Base-by-base conservation (phyloP, 64 coral and sea anemone genomes). In the Stylophora pistillata region DNA sequence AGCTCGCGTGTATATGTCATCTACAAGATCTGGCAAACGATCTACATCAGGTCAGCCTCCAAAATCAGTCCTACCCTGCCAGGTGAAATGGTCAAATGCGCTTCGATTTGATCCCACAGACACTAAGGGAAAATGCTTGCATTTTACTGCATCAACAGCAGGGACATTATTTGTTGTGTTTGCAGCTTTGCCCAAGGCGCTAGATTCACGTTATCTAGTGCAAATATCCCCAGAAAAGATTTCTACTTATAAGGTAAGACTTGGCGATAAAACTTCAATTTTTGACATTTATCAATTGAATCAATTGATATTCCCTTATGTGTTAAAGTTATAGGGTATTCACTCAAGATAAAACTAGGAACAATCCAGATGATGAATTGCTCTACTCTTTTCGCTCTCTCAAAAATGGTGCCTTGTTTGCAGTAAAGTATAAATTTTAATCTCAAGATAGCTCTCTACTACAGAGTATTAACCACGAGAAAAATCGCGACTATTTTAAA, bases 81-180 rank as follows among this genome's bases (percentile, higher is more conserved):
- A 79, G 14, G 30, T 79, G 0, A 62, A 89, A 47, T 89, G 87
- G 87, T 89, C 87, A 11, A 89, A 82, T 52, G 52, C 57, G 9
- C 62, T 90, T 20, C 77, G 88, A 10, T 82, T 90, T 82, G 88
- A 82, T 29, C 78, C 78, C 14, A 71, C 30, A 12, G 78, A 71
- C 31, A 65, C 21, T 4, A 16, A 79, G 17, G 89, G 89, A 0
- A 90, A 90, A 13, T 90, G 89, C 55, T 54, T 90, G 30, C 89
- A 90, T 84, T 90, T 90, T 29, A 90, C 78, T 9, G 89, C 89
- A 17, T 72, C 79, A 25, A 71, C 88, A 16, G 53, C 26, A 28
- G 88, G 88, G 16, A 21, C 37, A 23, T 32, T 90, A 11, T 74
- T 34, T 61, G 77, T 90, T 25, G 65, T 90, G 26, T 90, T 84